Percentiles rank a stretch among this genome's conserved stretches.
Conservation (phyloP, 2,113 vertebrate genomes). For the Dendropsophus ebraccatus region DNA sequence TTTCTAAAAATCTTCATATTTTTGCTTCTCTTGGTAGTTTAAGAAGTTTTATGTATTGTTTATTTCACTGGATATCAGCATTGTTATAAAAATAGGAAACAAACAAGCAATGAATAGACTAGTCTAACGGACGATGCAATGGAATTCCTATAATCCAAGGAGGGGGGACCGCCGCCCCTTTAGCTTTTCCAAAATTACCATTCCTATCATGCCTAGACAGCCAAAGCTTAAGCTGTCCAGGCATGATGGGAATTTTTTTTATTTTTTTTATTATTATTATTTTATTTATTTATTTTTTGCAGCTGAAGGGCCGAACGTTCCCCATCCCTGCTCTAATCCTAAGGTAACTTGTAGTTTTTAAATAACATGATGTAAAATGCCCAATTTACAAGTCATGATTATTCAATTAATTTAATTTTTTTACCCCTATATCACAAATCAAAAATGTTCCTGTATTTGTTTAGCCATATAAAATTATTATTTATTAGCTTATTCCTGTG, state of each 20-base stretch:
- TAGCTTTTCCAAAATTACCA: no score
- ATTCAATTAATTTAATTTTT: slow-evolving; percentile 63
- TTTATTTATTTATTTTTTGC: no score
- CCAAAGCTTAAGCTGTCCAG: no score
- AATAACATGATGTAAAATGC: slow-evolving; percentile 67
- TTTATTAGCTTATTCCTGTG: slow-evolving; percentile 80
- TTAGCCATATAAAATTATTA: slow-evolving; percentile 73
- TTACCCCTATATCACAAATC: slow-evolving; percentile 63
- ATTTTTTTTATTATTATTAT: no score
- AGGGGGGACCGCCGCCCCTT: no score
- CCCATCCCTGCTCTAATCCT: no score
- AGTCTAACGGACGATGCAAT: slow-evolving; percentile 67
- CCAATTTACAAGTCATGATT: slow-evolving; percentile 70
- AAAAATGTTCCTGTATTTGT: slow-evolving; percentile 70
- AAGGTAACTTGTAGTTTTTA: slow-evolving; percentile 65
- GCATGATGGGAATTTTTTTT: no score
- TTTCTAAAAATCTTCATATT: slow-evolving; percentile 64
- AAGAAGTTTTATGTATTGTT: slow-evolving; percentile 68
- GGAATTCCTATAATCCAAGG: slow-evolving; percentile 75
- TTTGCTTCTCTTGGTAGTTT: slow-evolving; percentile 66
- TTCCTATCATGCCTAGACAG: no score
- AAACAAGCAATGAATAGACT: slow-evolving; percentile 74
- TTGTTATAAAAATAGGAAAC: slow-evolving; percentile 69
- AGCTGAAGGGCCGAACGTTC: no score
- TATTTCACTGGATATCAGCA: slow-evolving; percentile 65